Evolutionary conservation across 37 sponge, comb jelly and placozoan species (phyloP).

Genomic region (Eunapius fragilis): DNA sequence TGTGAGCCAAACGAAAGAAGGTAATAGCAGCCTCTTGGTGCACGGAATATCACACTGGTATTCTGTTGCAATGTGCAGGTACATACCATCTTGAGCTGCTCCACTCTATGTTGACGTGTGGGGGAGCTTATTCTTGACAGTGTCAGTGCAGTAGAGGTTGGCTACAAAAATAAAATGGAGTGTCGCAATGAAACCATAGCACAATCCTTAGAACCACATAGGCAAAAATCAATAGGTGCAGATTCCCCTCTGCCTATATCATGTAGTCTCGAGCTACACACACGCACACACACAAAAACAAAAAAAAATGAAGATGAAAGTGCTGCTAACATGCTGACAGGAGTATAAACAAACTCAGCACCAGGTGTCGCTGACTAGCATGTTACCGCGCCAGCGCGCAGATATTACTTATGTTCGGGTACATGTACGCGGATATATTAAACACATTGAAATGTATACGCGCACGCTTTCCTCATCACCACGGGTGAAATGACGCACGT

Average conservation of each 20-base stretch:
- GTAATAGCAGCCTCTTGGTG: not conserved
- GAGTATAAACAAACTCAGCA: not conserved
- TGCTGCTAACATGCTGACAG: not conserved
- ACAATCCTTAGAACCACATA: no score
- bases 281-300: not conserved
- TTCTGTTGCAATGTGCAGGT: not conserved
- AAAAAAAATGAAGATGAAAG: not conserved
- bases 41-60: not conserved
- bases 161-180: not conserved
- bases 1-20: not conserved
- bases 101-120: not conserved
- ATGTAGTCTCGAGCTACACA: not conserved
- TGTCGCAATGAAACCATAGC: no score
- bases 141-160: not conserved
- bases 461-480: not conserved
- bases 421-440: not conserved
- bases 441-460: not conserved
- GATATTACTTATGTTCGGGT: not conserved
- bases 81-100: not conserved
- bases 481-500: not conserved
- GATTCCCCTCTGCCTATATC: not conserved
- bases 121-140: not conserved
- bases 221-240: no score
- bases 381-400: not conserved
- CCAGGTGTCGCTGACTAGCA: not conserved